phyloP scores from a whole-genome alignment of 1,140 invertebrate genomes.

The Chironomus tepperi region DNA sequence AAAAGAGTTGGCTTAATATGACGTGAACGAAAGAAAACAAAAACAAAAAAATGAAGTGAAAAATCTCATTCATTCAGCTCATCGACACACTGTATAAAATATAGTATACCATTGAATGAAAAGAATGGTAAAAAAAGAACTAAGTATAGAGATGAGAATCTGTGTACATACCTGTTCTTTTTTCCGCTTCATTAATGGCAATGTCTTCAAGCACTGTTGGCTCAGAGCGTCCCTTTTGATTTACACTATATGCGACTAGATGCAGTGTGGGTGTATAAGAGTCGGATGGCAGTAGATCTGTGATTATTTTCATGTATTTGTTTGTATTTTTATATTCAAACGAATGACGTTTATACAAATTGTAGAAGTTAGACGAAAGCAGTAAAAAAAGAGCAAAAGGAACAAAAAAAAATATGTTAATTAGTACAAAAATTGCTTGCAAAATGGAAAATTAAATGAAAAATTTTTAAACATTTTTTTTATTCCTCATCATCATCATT shows the following conservation, averaged over 20 bases:
- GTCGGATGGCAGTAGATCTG: constrained; percentile 39
- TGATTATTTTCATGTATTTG: background rate
- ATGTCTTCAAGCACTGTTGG: constrained; percentile 72
- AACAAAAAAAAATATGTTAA: too few species aligned
- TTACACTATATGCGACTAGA: constrained; percentile 73
- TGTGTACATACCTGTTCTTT: constrained; percentile 60
- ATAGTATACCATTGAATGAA: background rate
- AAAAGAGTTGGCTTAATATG: background rate
- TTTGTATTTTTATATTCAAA: too few species aligned
- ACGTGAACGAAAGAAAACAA: too few species aligned
- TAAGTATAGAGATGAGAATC: constrained; percentile 19
- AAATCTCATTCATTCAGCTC: constrained; percentile 1
- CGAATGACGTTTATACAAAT: too few species aligned
- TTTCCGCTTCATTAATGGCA: constrained; percentile 77
- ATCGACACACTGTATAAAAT: background rate
- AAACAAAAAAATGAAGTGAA: too few species aligned
- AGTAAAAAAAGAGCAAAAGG: too few species aligned
- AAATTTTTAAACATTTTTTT: too few species aligned
- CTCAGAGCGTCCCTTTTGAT: constrained; percentile 78
- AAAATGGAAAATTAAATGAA: too few species aligned
- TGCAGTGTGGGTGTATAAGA: constrained; percentile 51
- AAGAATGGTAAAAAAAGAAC: constrained; percentile 24
- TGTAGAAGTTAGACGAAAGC: too few species aligned
- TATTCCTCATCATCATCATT: too few species aligned
- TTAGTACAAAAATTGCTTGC: too few species aligned